These are phyloP conservation scores for Mastigias papua DNA, from an alignment of 30 jellyfish, hydroid and myxozoan genomes.

Conservation along the genomic window DNA sequence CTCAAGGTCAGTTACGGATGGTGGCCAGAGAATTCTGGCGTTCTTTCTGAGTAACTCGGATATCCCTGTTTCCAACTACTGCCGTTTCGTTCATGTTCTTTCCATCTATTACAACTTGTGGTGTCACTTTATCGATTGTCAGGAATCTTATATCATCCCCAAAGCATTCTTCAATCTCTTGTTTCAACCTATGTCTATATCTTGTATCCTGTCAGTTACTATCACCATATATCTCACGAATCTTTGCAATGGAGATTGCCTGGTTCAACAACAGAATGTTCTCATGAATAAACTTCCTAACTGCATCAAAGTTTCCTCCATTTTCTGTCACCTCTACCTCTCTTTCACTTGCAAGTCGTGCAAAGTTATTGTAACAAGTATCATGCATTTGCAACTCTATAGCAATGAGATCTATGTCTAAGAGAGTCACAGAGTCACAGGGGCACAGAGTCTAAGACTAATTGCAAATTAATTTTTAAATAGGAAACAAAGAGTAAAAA, in stretches of 20 bases:
- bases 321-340: conserved; percentile 7
- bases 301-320: conserved; percentile 15
- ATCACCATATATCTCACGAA: conserved; percentile 42
- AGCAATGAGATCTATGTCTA: conserved; percentile 31
- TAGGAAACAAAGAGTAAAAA: too few species aligned
- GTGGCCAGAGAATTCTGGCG: conserved; percentile 20
- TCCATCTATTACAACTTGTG: conserved; percentile 40
- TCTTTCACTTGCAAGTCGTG: conserved; percentile 24
- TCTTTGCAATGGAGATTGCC: conserved; percentile 22
- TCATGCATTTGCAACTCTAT: conserved; percentile 47
- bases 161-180: background rate
- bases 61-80: background rate
- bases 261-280: conserved; percentile 4
- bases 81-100: conserved; percentile 1
- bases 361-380: conserved; percentile 4
- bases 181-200: conserved; percentile 20
- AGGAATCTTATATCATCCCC: conserved; percentile 15
- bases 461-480: too few species aligned
- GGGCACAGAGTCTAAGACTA: too few species aligned
- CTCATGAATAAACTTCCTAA: conserved; percentile 5
- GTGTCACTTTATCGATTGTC: conserved; percentile 12
- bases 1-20: conserved; percentile 9
- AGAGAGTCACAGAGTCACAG: too few species aligned
- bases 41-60: background rate
- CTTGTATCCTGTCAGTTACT: conserved; percentile 19